A percentile compares a stretch with the other conserved stretches of the same genome.
Conservation (phyloP, 2,113 vertebrate genomes). For the Heloderma charlesbogerti region DNA sequence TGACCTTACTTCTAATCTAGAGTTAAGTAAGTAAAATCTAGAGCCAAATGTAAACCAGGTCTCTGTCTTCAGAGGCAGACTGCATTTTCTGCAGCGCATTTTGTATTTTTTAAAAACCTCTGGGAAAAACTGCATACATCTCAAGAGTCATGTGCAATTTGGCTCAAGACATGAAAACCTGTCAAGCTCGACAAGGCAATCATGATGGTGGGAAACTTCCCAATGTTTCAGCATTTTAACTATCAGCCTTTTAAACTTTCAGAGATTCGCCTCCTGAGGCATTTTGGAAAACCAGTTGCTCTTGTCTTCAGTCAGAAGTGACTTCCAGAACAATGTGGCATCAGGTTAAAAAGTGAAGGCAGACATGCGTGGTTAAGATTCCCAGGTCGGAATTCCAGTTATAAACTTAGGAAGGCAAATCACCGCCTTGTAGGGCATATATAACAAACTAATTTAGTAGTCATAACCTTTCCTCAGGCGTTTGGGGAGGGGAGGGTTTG, state of each 20-base stretch:
- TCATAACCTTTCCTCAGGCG: neutral
- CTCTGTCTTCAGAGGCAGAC: no score
- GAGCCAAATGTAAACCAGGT: no score
- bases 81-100: neutral
- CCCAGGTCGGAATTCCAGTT: neutral
- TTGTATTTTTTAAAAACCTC: neutral
- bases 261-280: neutral
- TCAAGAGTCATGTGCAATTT: neutral
- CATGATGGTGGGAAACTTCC: neutral
- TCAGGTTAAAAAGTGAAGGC: neutral
- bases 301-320: neutral
- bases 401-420: neutral
- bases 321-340: no score
- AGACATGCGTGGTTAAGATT: neutral
- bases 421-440: neutral
- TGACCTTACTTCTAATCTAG: no score
- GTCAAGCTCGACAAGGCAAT: neutral
- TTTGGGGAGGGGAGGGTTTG: neutral
- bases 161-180: neutral
- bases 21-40: no score
- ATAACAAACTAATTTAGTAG: neutral
- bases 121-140: neutral
- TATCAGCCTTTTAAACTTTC: neutral
- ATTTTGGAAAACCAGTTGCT: neutral
- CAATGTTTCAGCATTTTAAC: neutral